Base-by-base conservation (phyloP, 1,140 invertebrate species). In the Drosophila pallidifrons region DNA sequence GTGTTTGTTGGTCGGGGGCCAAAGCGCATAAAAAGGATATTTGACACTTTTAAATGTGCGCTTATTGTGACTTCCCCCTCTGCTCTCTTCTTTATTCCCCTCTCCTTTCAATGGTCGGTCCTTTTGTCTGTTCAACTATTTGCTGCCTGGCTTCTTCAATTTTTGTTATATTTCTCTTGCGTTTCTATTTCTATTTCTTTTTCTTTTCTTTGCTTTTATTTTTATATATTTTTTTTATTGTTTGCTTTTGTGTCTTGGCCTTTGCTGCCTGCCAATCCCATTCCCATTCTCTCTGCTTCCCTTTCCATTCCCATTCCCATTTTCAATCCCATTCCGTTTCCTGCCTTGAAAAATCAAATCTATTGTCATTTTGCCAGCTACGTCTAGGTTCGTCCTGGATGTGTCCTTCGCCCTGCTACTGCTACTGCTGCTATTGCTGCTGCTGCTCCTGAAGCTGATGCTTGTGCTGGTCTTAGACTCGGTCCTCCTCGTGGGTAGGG, bases 11-110 rank as follows among this genome's bases (percentile, higher is more conserved):
- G 77, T 83, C 74, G 77, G 55, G 64, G 85, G 80, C 85, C 86
- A 81, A 85, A 72, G 86, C 86, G 86, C 81, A 89, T 90, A 85
- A 89, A 89, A 89, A 90, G 85, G 85, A 89, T 89, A 89, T 89
- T 89, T 89, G 85, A 89, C 85, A 89, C 85, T 89, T 89, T 89
- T 89, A 89, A 89, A 89, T 89, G 85, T 90, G 86, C 85, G 85
- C 85, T 89, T 90, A 89, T 89, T 89, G 85, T 89, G 81, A 73
- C 72, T 82, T 72, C 77, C 66, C 59, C 25, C 20, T 11, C 61
- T 35, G 35, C 10, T 13, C 52, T 30, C 1, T 4, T 35, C 32
- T 28, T 5, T 13, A 5, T 5, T 30, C 51, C n/a, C 47, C 45
- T 47, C 35, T 64, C 13, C 11, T 5, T 5, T 15, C 25, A 10